Conservation (phyloP, 1,140 invertebrate genomes). For the Drosophila pectinifera region DNA sequence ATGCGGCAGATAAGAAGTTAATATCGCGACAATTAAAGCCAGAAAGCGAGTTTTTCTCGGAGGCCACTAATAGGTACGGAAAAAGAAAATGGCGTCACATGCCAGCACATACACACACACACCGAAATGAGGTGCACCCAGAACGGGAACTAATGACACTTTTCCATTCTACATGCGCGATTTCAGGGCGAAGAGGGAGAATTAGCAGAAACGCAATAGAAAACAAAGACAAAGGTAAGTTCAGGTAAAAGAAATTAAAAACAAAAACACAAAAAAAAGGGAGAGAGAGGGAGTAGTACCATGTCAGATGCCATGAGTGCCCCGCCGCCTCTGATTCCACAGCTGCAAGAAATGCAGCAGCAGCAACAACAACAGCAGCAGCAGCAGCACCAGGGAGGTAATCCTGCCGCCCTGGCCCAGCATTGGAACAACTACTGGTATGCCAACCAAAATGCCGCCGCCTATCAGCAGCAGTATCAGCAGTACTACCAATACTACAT, state of each 20-base stretch:
- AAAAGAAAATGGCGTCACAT: constrained; percentile 71
- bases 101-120: constrained; percentile 13
- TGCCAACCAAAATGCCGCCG: constrained; percentile 66
- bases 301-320: constrained; percentile 82
- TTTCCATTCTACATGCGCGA: constrained; percentile 5
- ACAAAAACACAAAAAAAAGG: constrained; percentile 25
- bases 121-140: background rate
- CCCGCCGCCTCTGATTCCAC: constrained; percentile 75
- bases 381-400: constrained; percentile 66
- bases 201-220: constrained; percentile 20
- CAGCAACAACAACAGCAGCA: constrained; percentile 72
- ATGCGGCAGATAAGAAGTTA: constrained; percentile 11
- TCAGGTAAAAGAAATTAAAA: constrained; percentile 48
- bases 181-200: constrained; percentile 3
- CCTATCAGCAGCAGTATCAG: constrained; percentile 77
- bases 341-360: constrained; percentile 82
- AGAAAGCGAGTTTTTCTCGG: background rate
- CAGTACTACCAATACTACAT: constrained; percentile 83
- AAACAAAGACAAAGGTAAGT: constrained; percentile 67
- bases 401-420: constrained; percentile 31
- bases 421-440: constrained; percentile 78
- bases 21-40: background rate
- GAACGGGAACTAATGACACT: constrained; percentile 12
- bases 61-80: constrained; percentile 51
- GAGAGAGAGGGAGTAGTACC: constrained; percentile 8